phyloP scores from a whole-genome alignment of 2,113 vertebrate species.

The Embiotoca jacksoni region DNA sequence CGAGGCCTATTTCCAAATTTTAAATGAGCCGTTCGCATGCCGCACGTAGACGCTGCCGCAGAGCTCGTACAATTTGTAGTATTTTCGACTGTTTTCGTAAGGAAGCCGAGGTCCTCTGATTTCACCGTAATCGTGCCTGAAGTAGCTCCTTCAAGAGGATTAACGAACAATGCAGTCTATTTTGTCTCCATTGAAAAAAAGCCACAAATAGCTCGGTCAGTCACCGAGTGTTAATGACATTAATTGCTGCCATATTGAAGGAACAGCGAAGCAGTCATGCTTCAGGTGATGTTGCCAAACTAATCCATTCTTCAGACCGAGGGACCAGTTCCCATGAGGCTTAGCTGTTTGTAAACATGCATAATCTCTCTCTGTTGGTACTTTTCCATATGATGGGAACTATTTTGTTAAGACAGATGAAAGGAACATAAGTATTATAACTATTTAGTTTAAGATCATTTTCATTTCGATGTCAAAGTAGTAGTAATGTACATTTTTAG shows the following conservation, averaged over 20 bases:
- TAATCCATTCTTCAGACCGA: slow-evolving; percentile 30
- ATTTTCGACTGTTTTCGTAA: background rate
- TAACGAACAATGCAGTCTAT: background rate
- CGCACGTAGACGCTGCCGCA: background rate
- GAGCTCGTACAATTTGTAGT: background rate
- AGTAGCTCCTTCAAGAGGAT: background rate
- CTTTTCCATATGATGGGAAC: background rate
- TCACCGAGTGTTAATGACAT: slow-evolving; percentile 2
- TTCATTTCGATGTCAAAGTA: too few species aligned
- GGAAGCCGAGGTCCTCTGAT: background rate
- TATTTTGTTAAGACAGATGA: background rate
- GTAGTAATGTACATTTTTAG: too few species aligned
- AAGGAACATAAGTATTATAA: background rate
- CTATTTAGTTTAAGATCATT: background rate
- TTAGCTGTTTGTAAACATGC: slow-evolving; percentile 26
- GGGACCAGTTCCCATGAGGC: slow-evolving; percentile 20
- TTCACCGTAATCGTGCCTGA: background rate
- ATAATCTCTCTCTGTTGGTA: background rate
- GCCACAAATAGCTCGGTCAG: background rate
- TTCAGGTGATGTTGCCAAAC: background rate
- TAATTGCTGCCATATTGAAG: slow-evolving; percentile 11
- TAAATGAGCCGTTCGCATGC: background rate
- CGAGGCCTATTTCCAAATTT: background rate
- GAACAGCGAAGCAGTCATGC: background rate
- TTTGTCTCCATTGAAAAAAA: slow-evolving; percentile 3